Conservation (phyloP, 2,113 vertebrate species). For the Xenopus laevis region DNA sequence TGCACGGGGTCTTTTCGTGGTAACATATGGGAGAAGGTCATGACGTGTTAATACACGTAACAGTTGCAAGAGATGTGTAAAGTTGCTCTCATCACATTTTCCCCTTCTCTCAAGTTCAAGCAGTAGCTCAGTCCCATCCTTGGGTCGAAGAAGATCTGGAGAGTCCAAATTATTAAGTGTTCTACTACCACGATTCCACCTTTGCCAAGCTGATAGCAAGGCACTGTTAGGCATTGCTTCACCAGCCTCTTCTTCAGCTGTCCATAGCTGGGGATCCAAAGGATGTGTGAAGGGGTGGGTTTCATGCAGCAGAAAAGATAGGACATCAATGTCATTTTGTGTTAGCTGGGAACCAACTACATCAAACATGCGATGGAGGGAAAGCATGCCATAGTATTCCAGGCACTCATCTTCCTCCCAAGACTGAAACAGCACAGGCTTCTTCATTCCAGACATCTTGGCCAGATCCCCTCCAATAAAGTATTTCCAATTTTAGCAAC, state of each 20-base stretch:
- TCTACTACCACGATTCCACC: constrained; percentile 44
- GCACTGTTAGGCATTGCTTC: constrained; percentile 42
- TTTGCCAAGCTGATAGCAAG: constrained; percentile 62
- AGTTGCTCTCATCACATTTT: constrained; percentile 73
- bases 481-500: neutral
- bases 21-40: constrained; percentile 79
- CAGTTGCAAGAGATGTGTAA: constrained; percentile 75
- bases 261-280: constrained; percentile 68
- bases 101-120: constrained; percentile 78
- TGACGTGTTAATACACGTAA: constrained; percentile 82
- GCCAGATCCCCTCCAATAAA: neutral
- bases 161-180: constrained; percentile 23
- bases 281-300: constrained; percentile 64
- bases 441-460: constrained; percentile 56
- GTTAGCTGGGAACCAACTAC: constrained; percentile 82
- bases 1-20: constrained; percentile 74
- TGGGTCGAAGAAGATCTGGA: constrained; percentile 55
- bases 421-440: constrained; percentile 50
- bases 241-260: constrained; percentile 50
- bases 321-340: constrained; percentile 73
- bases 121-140: constrained; percentile 74
- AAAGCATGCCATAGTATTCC: constrained; percentile 81
- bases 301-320: constrained; percentile 82
- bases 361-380: constrained; percentile 82
- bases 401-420: constrained; percentile 86